A percentile compares a stretch with the other conserved stretches of the same genome.
These are phyloP conservation scores for Mesopsocus fuscifrons DNA, from an alignment of 2,888 invertebrate species.

Conservation along the genomic window DNA sequence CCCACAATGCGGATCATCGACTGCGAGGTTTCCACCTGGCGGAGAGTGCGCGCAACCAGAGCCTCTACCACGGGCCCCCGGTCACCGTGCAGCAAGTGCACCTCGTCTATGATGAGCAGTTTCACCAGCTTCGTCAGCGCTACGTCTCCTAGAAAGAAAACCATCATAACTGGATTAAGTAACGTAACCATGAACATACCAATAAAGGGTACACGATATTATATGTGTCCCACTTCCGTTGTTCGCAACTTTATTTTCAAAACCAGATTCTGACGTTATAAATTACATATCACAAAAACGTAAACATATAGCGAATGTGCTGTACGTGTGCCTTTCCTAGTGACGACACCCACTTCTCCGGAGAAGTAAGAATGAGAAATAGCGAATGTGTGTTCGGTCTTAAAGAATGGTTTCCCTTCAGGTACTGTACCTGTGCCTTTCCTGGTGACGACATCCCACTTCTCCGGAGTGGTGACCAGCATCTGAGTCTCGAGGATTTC, in stretches of 20 bases:
- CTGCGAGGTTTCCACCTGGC: constrained; percentile 80
- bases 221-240: no score
- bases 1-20: constrained; percentile 95
- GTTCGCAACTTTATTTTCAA: no score
- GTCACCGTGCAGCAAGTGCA: constrained; percentile 91
- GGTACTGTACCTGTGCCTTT: constrained; percentile 55
- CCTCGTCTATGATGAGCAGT: constrained; percentile 90
- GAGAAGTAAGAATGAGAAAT: not conserved
- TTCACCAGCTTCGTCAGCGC: constrained; percentile 78
- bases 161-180: no score
- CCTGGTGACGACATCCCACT: constrained; percentile 98
- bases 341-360: not conserved
- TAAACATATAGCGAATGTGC: no score
- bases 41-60: constrained; percentile 81
- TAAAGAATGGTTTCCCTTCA: no score
- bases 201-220: not conserved
- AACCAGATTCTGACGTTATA: no score
- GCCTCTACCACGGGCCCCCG: constrained; percentile 96
- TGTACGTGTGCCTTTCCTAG: constrained; percentile 5
- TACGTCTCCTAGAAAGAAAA: constrained; percentile 47
- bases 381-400: not conserved
- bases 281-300: no score
- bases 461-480: constrained; percentile 97
- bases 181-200: no score
- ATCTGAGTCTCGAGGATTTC: constrained; percentile 94